A percentile compares a stretch with the other conserved stretches of the same genome.
Evolutionary conservation across 2,888 invertebrate genomes (phyloP).

Genomic region (Drosophila merina): DNA sequence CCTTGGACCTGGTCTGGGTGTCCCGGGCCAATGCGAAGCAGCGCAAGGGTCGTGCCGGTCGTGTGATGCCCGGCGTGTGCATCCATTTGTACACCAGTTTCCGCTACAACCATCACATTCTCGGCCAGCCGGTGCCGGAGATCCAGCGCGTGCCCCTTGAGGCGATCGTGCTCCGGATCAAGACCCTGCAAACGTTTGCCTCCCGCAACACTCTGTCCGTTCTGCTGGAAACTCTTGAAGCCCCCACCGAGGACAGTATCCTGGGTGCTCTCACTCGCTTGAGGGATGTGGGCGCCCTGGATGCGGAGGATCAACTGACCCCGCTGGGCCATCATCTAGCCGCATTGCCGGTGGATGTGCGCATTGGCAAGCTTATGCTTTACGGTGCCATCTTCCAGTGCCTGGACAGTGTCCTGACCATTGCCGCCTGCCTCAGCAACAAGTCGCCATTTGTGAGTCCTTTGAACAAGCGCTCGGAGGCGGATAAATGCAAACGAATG

Average conservation of each 20-base stretch:
- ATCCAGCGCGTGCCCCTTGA: conserved; percentile 95
- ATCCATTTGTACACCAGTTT: conserved; percentile 92
- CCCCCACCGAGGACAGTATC: conserved; percentile 88
- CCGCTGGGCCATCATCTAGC: conserved; percentile 94
- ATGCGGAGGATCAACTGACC: conserved; percentile 89
- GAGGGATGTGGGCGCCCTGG: conserved; percentile 92
- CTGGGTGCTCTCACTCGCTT: conserved; percentile 88
- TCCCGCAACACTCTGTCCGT: conserved; percentile 76
- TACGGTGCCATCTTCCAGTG: conserved; percentile 96
- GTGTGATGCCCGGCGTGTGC: conserved; percentile 94
- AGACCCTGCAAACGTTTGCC: conserved; percentile 86
- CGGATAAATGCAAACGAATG: conserved; percentile 89
- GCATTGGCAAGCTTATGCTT: conserved; percentile 96
- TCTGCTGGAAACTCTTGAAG: conserved; percentile 88
- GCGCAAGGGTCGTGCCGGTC: conserved; percentile 94
- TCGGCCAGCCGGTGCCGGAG: conserved; percentile 93
- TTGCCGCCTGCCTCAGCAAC: conserved; percentile 92
- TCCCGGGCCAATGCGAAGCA: conserved; percentile 95
- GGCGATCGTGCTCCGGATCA: conserved; percentile 90
- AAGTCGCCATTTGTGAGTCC: conserved; percentile 92
- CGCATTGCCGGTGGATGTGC: conserved; percentile 94
- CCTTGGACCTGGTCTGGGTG: conserved; percentile 94
- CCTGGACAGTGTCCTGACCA: conserved; percentile 95
- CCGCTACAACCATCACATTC: conserved; percentile 87
- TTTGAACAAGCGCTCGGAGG: conserved; percentile 89